phyloP scores from a whole-genome alignment of 2,113 vertebrate species.

The Carassius carassius region DNA sequence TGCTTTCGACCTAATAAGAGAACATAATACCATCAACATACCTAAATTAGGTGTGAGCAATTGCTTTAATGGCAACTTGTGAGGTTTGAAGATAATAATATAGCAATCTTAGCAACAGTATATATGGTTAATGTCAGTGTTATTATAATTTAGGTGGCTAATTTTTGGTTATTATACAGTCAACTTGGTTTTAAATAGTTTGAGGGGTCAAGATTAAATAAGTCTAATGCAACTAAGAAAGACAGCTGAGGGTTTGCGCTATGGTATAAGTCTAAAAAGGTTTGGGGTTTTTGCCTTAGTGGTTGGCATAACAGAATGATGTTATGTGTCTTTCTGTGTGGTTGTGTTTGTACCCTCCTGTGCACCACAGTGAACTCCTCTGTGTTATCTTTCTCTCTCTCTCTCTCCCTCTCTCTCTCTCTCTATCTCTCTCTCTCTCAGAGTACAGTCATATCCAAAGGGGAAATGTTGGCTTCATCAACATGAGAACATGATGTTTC shows the following conservation, averaged over 20 bases:
- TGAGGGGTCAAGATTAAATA: neutral
- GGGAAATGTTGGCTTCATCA: neutral
- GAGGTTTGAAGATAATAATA: neutral
- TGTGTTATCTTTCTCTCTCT: neutral
- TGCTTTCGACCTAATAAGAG: neutral
- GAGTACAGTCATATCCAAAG: constrained; percentile 8
- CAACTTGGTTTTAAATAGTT: neutral
- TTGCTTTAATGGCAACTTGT: neutral
- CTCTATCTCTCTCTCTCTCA: neutral
- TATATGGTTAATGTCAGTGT: neutral
- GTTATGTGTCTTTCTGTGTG: neutral
- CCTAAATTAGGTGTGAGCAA: neutral
- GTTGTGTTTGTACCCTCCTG: neutral
- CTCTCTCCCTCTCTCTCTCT: too few species aligned
- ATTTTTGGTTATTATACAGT: neutral
- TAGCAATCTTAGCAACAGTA: neutral
- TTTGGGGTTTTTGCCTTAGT: neutral
- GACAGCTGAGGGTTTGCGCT: neutral
- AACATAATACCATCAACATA: neutral
- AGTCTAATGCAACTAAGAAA: neutral
- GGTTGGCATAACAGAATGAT: neutral
- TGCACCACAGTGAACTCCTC: constrained; percentile 28
- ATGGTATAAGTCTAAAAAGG: neutral
- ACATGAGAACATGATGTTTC: neutral
- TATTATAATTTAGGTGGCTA: neutral